Evolutionary conservation across 2,113 vertebrate genomes (phyloP).

Genomic region (Isurus oxyrinchus): DNA sequence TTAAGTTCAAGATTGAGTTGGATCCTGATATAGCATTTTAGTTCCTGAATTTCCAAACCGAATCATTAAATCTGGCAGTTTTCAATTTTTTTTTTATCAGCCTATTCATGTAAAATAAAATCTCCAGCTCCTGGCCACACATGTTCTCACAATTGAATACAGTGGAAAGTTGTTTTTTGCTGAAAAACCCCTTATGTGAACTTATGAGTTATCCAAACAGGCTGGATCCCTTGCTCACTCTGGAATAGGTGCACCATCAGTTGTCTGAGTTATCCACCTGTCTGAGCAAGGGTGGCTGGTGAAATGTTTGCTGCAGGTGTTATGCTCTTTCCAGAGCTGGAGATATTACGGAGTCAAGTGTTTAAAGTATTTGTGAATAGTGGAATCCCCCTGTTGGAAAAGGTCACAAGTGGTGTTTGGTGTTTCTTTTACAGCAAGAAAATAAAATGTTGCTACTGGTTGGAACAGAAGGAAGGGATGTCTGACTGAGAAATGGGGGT

Average conservation of each 20-base stretch:
- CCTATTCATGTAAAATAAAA: neutral
- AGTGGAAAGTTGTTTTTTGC: neutral
- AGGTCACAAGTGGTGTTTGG: neutral
- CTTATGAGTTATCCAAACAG: neutral
- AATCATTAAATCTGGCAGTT: neutral
- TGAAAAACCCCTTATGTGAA: neutral
- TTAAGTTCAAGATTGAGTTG: slow-evolving; percentile 15
- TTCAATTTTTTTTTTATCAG: neutral
- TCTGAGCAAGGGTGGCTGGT: neutral
- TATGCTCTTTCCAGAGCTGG: neutral
- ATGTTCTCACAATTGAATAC: neutral
- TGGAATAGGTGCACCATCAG: neutral
- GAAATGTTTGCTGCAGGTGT: neutral
- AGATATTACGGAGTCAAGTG: neutral
- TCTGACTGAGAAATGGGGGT: neutral
- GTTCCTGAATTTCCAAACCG: neutral
- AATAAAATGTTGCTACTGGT: neutral
- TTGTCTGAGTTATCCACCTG: neutral
- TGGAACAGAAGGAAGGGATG: neutral
- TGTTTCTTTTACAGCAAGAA: neutral
- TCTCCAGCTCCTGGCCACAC: neutral
- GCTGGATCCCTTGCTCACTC: neutral
- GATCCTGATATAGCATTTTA: neutral
- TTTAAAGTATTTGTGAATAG: neutral
- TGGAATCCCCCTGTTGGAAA: neutral